Evolutionary conservation across 2,113 vertebrate genomes (phyloP), one percentile per base, ranked within the genome.

Genomic region (Carassius gibelio): DNA sequence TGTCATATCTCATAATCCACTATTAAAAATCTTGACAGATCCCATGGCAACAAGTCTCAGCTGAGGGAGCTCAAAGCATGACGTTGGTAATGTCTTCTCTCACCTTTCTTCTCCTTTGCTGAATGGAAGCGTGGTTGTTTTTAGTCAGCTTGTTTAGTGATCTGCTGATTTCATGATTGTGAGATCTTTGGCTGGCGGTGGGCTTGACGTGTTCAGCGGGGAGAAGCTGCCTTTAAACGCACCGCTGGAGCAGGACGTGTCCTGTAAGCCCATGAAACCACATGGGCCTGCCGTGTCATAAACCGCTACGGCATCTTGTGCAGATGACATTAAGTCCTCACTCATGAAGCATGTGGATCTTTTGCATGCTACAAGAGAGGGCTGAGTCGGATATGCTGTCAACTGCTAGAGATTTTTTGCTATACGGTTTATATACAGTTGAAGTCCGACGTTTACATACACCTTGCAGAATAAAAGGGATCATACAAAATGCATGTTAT

Each of bases 1-100:
- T 64, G 42, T 79, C 79, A 82, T 69, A 55, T 71, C 57, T 82
- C 36, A 62, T 84, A 59, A 82, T 85, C 82, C 83, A 11, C 26
- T 78, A 30, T 85, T 85, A 83, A 81, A 86, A 76, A 74, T 82
- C 82, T 48, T 64, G 77, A 72, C 83, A 85, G 48, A 83, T 83
- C 85, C 79, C 80, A 82, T 81, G 50, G 77, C 78, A 86, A 86
- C 76, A 85, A 23, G 83, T 87, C 74, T 85, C 50, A 34, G 81
- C 85, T 52, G 42, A 71, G 57, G 36, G 23, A 84, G 42, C 23
- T 45, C 48, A 52, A 48, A 81, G 55, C 8, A 15, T 77, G 75
- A 62, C 23, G 6, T 10, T 1, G 11, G 59, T 64, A 64, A 80
- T 79, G 19, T 79, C 55, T 42, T 52, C 61, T 68, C 64, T 64